Evolutionary conservation across 2,888 invertebrate genomes (phyloP).

Genomic region (Balanococcus diminutus): DNA sequence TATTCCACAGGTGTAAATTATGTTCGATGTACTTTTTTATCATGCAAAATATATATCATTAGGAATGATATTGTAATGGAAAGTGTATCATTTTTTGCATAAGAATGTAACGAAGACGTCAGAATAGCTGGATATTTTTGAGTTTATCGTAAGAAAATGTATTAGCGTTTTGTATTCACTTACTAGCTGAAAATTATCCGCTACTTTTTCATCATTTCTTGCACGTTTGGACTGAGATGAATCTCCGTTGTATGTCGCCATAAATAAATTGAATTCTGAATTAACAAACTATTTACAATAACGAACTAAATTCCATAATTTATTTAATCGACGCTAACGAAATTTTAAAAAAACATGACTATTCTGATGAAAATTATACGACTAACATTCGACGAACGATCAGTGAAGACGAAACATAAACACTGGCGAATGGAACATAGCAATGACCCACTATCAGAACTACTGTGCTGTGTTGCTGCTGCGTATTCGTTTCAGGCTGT

Average conservation of each 20-base stretch:
- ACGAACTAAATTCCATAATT: constrained; percentile 3
- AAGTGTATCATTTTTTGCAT: neutral
- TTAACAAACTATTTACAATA: neutral
- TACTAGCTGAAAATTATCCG: constrained; percentile 41
- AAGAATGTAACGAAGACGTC: neutral
- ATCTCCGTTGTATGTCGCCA: constrained; percentile 52
- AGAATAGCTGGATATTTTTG: neutral
- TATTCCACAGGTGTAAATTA: constrained; percentile 28
- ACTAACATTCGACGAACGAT: constrained; percentile 27
- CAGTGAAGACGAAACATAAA: constrained; percentile 28
- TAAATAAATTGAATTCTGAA: constrained; percentile 21
- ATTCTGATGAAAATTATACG: constrained; percentile 19
- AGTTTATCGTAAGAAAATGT: neutral
- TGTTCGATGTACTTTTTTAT: neutral
- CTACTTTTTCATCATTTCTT: constrained; percentile 48
- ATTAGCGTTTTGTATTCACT: neutral
- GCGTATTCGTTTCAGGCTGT: neutral
- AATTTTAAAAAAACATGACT: constrained; percentile 4
- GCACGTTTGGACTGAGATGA: constrained; percentile 46
- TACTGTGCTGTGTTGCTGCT: neutral
- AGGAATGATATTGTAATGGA: neutral
- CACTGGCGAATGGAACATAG: constrained; percentile 17
- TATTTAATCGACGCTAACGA: neutral
- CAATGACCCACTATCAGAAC: constrained; percentile 36
- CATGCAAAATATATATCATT: neutral